Percentiles rank a stretch among this genome's conserved stretches.
Evolutionary conservation across 2,888 invertebrate genomes (phyloP).

Genomic region (Halictus ligatus): DNA sequence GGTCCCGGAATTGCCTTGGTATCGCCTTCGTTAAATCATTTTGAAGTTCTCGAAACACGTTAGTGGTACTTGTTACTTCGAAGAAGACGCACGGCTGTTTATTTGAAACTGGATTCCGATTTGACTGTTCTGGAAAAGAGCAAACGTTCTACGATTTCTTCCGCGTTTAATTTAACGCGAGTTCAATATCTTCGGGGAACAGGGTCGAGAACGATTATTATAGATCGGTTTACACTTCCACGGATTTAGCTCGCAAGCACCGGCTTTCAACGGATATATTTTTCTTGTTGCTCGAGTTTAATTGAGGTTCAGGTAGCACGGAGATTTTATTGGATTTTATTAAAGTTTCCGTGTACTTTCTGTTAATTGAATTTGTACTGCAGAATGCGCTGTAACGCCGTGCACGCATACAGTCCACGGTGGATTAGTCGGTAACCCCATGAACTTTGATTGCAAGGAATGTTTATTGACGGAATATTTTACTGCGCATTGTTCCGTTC

Average conservation of each 20-base stretch:
- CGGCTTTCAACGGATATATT: neutral
- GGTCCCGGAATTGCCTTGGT: neutral
- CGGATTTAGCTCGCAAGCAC: neutral
- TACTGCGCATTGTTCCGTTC: no score
- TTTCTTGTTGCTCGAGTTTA: neutral
- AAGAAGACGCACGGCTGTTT: neutral
- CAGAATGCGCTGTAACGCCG: no score
- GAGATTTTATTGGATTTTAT: neutral
- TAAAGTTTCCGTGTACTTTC: neutral
- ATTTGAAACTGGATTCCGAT: neutral
- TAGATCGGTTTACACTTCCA: neutral
- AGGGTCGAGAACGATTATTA: neutral
- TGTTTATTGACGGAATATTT: no score
- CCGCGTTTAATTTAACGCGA: neutral
- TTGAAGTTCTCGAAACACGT: neutral
- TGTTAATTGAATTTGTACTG: neutral
- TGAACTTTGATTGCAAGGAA: no score
- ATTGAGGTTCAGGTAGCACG: neutral
- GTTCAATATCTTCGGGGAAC: neutral
- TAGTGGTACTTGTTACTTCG: neutral
- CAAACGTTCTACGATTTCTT: neutral
- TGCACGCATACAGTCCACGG: no score
- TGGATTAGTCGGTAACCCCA: no score
- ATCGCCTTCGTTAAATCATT: neutral
- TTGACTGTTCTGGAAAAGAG: neutral